phyloP scores from a whole-genome alignment of 2,888 invertebrate species.

The Apodemia mormo region DNA sequence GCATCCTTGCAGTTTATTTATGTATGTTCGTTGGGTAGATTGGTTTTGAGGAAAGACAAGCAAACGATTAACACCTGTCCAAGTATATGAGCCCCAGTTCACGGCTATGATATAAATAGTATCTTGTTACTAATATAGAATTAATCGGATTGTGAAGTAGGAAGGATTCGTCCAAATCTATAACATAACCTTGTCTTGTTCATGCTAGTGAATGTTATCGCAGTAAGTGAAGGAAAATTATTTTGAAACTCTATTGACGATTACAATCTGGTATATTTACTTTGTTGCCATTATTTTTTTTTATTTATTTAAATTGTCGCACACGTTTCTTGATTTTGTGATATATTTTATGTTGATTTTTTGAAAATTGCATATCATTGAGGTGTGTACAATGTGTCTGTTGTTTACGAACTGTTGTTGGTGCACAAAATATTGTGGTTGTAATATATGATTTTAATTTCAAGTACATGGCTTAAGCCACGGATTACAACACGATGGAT shows the following conservation, averaged over 20 bases:
- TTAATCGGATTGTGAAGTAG: conserved; percentile 11
- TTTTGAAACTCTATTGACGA: background rate
- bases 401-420: conserved; percentile 3
- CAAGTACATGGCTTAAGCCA: background rate
- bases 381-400: conserved; percentile 17
- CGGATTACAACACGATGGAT: background rate
- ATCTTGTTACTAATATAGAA: conserved; percentile 21
- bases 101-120: conserved; percentile 24
- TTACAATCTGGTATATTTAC: background rate
- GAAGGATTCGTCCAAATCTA: background rate
- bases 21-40: background rate
- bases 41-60: background rate
- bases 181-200: conserved; percentile 8
- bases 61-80: background rate
- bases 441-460: background rate
- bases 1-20: no score
- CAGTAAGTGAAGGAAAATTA: background rate
- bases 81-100: background rate
- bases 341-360: conserved; percentile 17
- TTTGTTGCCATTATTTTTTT: conserved; percentile 9
- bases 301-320: background rate
- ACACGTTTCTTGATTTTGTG: conserved; percentile 1
- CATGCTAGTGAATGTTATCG: background rate
- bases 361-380: conserved; percentile 21
- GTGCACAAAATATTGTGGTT: conserved; percentile 13